Base-by-base conservation (phyloP, 1,140 invertebrate genomes). In the Drosophila kanapiae region DNA sequence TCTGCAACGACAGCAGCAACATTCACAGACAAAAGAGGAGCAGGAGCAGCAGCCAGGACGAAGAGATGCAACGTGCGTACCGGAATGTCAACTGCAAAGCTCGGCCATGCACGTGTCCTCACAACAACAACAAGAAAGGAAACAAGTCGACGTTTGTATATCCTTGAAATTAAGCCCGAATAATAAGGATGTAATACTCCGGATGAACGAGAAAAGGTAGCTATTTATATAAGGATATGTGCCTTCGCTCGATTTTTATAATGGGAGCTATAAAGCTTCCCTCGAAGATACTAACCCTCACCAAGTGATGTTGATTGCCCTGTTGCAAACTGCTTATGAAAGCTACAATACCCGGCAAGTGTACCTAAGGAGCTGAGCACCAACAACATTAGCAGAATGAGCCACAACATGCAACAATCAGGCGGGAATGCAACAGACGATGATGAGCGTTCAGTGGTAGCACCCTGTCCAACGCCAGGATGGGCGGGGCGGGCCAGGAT, bases 71-170 rank as follows among this genome's bases (percentile, higher is more conserved):
- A 78, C 54, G 75, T 59, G 75, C 63, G 49, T 69, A 78, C 37
- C 33, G n/a, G 43, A 78, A 78, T 68, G 74, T 78, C 75, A 78
- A 69, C 49, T 77, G 56, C 74, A 78, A 60, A 69, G 56, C 62
- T 51, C 33, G 38, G 27, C 31, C 49, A 51, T 45, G 53, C 75
- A 78, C 75, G 75, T 78, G 75, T 78, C 63, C 75, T 60, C 37
- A 38, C 74, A 78, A 61, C 40, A 61, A 16, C 31, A 56, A 38
- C 18, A 27, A 10, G 1, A 5, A 3, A 6, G 13, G 0, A 38
- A 38, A 18, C 33, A 6, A 10, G 53, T 27, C 53, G 53, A 38
- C n/a, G 13, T 6, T n/a, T 27, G 35, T 7, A 56, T 56, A 38
- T 27, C 13, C 53, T 38, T 10, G 1, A 13, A 10, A 38, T 3